These are phyloP conservation scores for Lithobates sylvaticus DNA, from an alignment of 2,797 vertebrate genomes.

Conservation along the genomic window DNA sequence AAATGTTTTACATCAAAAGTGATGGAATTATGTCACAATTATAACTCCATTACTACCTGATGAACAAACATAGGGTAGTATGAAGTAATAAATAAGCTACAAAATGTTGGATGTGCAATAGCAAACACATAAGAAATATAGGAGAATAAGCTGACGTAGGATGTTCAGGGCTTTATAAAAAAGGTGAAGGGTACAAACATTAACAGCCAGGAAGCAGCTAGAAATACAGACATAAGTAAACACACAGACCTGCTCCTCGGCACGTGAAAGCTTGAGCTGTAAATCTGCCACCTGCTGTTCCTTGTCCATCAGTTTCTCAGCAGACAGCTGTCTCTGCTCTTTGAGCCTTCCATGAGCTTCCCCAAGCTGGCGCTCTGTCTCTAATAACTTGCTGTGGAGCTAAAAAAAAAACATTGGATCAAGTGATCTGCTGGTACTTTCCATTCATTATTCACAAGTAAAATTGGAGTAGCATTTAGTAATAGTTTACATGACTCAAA, in stretches of 20 bases:
- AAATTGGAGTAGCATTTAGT: neutral
- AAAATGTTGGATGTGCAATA: too few relatives aligned
- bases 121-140: neutral
- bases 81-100: too few relatives aligned
- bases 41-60: too few relatives aligned
- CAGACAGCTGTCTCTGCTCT: constrained; percentile 95
- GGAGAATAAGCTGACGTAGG: neutral
- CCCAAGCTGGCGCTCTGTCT: constrained; percentile 92
- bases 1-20: too few relatives aligned
- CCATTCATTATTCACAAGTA: constrained; percentile 14
- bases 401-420: constrained; percentile 65
- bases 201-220: constrained; percentile 34
- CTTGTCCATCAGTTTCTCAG: constrained; percentile 95
- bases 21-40: too few relatives aligned
- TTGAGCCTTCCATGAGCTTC: constrained; percentile 94
- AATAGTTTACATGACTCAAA: neutral
- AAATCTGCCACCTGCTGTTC: constrained; percentile 95
- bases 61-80: too few relatives aligned
- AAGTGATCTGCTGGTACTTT: constrained; percentile 41
- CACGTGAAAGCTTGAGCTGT: constrained; percentile 91
- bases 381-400: constrained; percentile 93
- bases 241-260: constrained; percentile 89
- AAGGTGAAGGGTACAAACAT: constrained; percentile 33
- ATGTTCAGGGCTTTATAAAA: constrained; percentile 23
- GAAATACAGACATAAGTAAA: constrained; percentile 46